Base-by-base conservation (phyloP, 64 coral and sea anemone species). In the Montipora efflorescens region DNA sequence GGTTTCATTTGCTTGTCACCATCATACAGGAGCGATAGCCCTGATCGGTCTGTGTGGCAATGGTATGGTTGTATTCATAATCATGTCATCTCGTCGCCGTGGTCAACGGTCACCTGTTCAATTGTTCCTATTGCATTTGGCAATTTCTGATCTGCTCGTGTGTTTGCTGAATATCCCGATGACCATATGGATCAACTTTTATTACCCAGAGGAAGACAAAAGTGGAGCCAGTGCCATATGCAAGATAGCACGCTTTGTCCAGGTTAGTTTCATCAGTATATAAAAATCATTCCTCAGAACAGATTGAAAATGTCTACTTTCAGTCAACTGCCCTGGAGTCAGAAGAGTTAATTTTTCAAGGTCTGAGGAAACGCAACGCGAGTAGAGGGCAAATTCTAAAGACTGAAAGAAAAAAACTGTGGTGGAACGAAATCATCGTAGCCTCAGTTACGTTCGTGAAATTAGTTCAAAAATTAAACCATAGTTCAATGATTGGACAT, bases 91-190 rank as follows among this genome's bases (percentile, higher is more conserved):
- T n/a, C 93, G 88, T 7, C 79, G 78, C 8, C 93, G 91, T 25
- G 72, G 92, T 47, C 87, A 92, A 10, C 84, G 87, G 15, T 81
- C 93, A 3, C 53, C 76, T 5, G 96, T 97, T 8, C 73, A 94
- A 12, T 78, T 90, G 14, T 97, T 97, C 45, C 80, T 97, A 4
- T 53, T 94, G 20, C 95, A 97, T 76, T 66, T 97, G 59, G 92
- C 95, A 1, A 68, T 97, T 45, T 94, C 95, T 8, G 95, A 97
- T 71, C 90, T 97, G 71, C 89, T 97, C 0, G 92, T 97, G 7
- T 97, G 95, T 13, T 55, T 87, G 46, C 84, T 97, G 8, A 94
- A 93, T 74, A 97, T 97, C 73, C 95, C 95, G 8, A 89, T 97
- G 67, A 97, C 95, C 23, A 78, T 97, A 83, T 69, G 88, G 58